Evolutionary conservation across 2,888 invertebrate genomes (phyloP), one percentile per base, ranked within the genome.

Genomic region (Scaptomyza polygonia): DNA sequence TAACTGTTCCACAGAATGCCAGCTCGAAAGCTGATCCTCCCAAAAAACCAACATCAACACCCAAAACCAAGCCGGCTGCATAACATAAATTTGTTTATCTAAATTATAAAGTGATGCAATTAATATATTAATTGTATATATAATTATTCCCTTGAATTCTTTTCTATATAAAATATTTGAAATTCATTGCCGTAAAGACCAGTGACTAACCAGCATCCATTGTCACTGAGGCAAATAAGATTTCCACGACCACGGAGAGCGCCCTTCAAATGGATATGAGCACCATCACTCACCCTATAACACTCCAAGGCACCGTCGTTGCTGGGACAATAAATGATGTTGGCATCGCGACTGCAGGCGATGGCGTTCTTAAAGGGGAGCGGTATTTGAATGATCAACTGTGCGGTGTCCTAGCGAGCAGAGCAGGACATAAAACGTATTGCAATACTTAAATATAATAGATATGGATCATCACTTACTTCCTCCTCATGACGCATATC

Each of bases 151-250:
- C 16, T 48, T 5, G 27, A 51, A 39, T 32, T 58, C 25, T 63
- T 51, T 48, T 74, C 74, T 5, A 74, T 64, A 21, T 80, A 86
- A 55, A 90, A 92, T 65, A 92, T 83, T 82, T 92, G 91, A 64
- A 90, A 91, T 48, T 88, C 86, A 30, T 88, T 88, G 44, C 81
- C 85, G 44, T 90, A 91, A 11, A 89, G 79, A 16, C 92, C 92
- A 4, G 90, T 89, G 9, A 92, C 81, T 21, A 92, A 67, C 91
- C 92, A 92, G 58, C 83, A 86, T 11, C 90, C 91, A 77, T 92
- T 92, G 40, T 90, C 90, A 53, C 91, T 91, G 12, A 89, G 71
- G 25, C 88, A 85, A 9, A 91, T 90, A n/a, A 89, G 67, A 45
- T 86, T 89, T 2, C 91, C 91, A 47, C 82, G 90, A 44, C 92